phyloP scores from a whole-genome alignment of 2,113 vertebrate species.

The Tenrec ecaudatus region DNA sequence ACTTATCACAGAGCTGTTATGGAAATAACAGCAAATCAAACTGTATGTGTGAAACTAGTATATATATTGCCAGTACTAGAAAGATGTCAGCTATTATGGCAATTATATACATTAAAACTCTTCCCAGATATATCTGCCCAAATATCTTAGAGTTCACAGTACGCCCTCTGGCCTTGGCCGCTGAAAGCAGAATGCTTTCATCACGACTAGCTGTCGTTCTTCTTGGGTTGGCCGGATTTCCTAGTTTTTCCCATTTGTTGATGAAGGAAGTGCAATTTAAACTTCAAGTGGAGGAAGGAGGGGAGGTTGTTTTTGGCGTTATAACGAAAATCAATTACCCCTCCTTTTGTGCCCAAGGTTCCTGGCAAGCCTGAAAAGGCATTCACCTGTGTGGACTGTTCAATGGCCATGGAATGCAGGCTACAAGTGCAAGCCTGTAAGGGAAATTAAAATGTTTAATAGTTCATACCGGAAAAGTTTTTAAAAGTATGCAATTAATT shows the following conservation, averaged over 20 bases:
- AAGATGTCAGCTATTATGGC: slow-evolving; percentile 21
- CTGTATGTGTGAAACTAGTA: background rate
- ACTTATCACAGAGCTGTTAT: background rate
- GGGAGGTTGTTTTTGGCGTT: background rate
- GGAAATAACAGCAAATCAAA: background rate
- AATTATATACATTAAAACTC: slow-evolving; percentile 46
- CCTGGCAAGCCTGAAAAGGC: slow-evolving; percentile 23
- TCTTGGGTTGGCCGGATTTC: background rate
- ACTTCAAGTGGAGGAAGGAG: background rate
- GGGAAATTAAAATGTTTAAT: slow-evolving; percentile 13
- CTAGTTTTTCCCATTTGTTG: background rate
- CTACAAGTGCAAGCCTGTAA: background rate
- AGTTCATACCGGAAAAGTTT: slow-evolving; percentile 2
- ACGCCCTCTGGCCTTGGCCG: background rate
- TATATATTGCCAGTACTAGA: background rate
- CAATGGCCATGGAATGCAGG: background rate
- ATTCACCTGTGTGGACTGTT: too few relatives aligned
- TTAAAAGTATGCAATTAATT: background rate
- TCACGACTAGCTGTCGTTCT: background rate
- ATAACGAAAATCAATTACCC: slow-evolving; percentile 9
- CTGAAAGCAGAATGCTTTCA: background rate
- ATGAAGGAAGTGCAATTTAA: background rate
- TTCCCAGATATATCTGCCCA: background rate
- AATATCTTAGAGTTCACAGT: background rate
- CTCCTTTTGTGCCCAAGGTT: slow-evolving; percentile 1